A percentile compares a stretch with the other conserved stretches of the same genome.
phyloP scores from a whole-genome alignment of 1,140 invertebrate genomes.

The Dreissena polymorpha region DNA sequence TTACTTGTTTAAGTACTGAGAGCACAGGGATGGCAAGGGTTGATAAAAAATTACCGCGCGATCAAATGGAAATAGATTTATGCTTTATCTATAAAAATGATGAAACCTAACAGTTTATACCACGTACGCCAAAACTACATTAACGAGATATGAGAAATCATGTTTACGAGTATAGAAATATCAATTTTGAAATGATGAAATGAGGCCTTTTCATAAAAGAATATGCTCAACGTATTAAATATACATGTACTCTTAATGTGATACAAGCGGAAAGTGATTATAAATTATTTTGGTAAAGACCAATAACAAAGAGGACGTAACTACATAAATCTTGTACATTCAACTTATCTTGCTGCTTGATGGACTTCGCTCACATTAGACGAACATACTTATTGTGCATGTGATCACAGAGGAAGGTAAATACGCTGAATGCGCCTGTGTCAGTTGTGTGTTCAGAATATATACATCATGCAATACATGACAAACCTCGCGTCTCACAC shows the following conservation, averaged over 20 bases:
- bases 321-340: constrained; percentile 38
- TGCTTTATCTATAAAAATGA: too few species aligned
- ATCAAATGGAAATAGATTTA: too few species aligned
- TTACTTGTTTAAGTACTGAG: too few species aligned
- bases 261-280: constrained; percentile 37
- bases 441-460: constrained; percentile 44
- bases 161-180: too few species aligned
- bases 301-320: constrained; percentile 55
- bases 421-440: not conserved
- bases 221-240: constrained; percentile 13
- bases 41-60: too few species aligned
- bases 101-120: too few species aligned
- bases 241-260: constrained; percentile 24
- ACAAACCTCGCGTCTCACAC: constrained; percentile 39
- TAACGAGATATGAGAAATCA: too few species aligned
- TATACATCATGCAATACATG: constrained; percentile 57
- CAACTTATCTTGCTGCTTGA: constrained; percentile 54
- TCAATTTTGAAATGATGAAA: too few species aligned
- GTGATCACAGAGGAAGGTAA: too few species aligned
- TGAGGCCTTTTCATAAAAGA: too few species aligned
- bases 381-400: not conserved
- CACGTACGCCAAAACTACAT: too few species aligned
- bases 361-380: constrained; percentile 39
- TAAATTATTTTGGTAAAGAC: constrained; percentile 46
- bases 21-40: too few species aligned